A percentile compares a stretch with the other conserved stretches of the same genome.
Evolutionary conservation across 2,797 vertebrate genomes (phyloP).

Genomic region (Delichon dasypus): DNA sequence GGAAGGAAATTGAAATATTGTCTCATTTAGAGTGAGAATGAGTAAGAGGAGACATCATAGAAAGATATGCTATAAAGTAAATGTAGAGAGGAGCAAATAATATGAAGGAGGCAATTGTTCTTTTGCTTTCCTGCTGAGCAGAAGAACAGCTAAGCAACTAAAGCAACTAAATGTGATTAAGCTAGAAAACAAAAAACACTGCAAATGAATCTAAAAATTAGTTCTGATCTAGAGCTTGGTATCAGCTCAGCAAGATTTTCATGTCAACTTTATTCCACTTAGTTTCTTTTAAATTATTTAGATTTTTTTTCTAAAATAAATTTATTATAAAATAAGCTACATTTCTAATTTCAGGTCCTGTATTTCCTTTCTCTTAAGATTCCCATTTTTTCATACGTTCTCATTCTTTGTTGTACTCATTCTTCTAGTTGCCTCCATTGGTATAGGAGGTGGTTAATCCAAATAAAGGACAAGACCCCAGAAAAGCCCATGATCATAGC

Average conservation of each 20-base stretch:
- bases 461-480: not conserved
- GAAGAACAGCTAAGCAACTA: not conserved
- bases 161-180: not conserved
- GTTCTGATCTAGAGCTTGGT: not conserved
- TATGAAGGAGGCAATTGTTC: not conserved
- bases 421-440: not conserved
- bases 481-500: not conserved
- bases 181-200: not conserved
- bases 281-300: not conserved
- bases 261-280: not conserved
- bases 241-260: not conserved
- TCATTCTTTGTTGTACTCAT: not conserved
- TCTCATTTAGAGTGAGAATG: slow-evolving; percentile 13
- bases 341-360: not conserved
- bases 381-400: not conserved
- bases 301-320: not conserved
- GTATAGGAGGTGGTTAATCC: not conserved
- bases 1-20: slow-evolving; percentile 42
- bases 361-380: not conserved
- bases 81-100: not conserved
- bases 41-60: not conserved
- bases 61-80: not conserved
- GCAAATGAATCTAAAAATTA: not conserved
- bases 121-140: not conserved
- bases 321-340: not conserved